phyloP scores from a whole-genome alignment of 2,888 invertebrate species.

The Chironomus riparius region DNA sequence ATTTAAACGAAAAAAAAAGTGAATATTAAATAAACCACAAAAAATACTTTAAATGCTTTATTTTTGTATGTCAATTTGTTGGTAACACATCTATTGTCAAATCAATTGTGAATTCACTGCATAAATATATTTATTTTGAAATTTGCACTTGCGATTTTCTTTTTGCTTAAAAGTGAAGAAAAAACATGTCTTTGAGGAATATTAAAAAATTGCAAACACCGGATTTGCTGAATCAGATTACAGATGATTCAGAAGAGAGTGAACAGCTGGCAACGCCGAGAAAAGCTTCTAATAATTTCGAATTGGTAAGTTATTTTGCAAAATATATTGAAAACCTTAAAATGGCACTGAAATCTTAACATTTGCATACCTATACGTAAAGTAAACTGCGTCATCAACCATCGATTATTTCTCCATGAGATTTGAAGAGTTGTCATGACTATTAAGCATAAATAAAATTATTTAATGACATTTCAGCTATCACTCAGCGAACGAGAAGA shows the following conservation, averaged over 20 bases:
- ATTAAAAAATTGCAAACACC: conserved; percentile 20
- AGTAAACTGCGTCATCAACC: neutral
- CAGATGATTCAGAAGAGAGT: conserved; percentile 15
- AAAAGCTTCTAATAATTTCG: conserved; percentile 19
- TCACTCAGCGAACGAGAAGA: conserved; percentile 43
- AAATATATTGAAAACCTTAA: neutral
- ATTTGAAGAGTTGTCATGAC: neutral
- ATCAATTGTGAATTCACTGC: no score
- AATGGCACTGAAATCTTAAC: neutral
- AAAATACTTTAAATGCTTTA: no score
- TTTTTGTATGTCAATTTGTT: no score
- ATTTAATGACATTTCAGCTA: neutral
- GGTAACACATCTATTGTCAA: no score
- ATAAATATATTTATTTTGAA: no score
- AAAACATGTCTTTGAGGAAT: conserved; percentile 14
- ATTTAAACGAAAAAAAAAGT: no score
- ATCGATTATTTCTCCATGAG: neutral
- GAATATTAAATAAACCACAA: no score
- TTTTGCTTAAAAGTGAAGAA: neutral
- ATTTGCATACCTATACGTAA: neutral
- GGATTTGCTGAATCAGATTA: neutral
- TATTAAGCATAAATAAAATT: neutral
- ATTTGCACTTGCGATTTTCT: no score
- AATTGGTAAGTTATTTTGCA: neutral
- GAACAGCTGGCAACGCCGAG: conserved; percentile 4